A percentile compares a stretch with the other conserved stretches of the same genome.
These are phyloP conservation scores for Epistrophe grossulariae DNA, from an alignment of 2,888 invertebrate genomes.

Conservation along the genomic window DNA sequence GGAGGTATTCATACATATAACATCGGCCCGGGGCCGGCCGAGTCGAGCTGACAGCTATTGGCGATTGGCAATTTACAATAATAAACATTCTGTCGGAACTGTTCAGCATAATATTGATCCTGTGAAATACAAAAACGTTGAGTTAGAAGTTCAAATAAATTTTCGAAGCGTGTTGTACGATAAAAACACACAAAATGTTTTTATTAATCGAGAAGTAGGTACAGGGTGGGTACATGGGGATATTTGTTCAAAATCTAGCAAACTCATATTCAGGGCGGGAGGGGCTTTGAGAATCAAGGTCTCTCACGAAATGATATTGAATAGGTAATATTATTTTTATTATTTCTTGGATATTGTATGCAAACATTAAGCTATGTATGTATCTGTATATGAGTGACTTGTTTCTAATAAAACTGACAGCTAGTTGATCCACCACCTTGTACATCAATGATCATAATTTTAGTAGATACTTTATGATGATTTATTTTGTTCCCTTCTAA, in stretches of 20 bases:
- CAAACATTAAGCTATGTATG: background rate
- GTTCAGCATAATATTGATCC: slow-evolving; percentile 30
- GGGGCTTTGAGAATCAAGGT: background rate
- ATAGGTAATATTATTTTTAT: background rate
- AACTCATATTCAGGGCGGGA: background rate
- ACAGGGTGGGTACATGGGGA: background rate
- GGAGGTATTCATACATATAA: background rate
- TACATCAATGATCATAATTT: background rate
- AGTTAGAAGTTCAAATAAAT: slow-evolving; percentile 31
- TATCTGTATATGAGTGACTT: background rate
- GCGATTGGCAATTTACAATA: slow-evolving; percentile 14
- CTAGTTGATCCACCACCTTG: background rate
- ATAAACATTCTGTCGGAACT: slow-evolving; percentile 24
- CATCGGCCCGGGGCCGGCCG: no score
- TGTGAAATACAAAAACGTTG: slow-evolving; percentile 9
- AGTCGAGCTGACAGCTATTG: background rate
- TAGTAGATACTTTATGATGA: background rate
- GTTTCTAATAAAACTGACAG: background rate
- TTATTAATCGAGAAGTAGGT: background rate
- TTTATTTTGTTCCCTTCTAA: background rate
- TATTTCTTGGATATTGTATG: background rate
- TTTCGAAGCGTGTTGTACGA: background rate
- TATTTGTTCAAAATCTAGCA: background rate
- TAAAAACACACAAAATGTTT: background rate
- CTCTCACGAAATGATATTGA: background rate